These are phyloP conservation scores for Nibea coibor DNA, from an alignment of 2,113 vertebrate genomes.

Conservation along the genomic window DNA sequence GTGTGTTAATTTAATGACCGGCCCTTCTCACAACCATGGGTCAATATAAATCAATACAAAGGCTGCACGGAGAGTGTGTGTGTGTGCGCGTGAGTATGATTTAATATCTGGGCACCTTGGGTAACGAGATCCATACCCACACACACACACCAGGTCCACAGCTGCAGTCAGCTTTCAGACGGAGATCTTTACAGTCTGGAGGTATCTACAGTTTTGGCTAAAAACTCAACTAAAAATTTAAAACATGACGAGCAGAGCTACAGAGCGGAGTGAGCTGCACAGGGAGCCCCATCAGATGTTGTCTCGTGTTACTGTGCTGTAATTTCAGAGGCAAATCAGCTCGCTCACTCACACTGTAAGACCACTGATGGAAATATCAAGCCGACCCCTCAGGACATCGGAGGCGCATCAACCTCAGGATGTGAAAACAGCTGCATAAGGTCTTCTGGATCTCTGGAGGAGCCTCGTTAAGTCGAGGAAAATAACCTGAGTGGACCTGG, in stretches of 20 bases:
- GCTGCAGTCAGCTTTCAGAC: slow-evolving; percentile 12
- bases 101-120: slow-evolving; percentile 65
- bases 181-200: neutral
- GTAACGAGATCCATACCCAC: slow-evolving; percentile 52
- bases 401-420: neutral
- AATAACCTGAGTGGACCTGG: neutral
- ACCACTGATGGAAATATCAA: neutral
- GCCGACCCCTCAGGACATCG: neutral
- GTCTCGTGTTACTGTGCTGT: neutral
- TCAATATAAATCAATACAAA: slow-evolving; percentile 75
- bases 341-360: neutral
- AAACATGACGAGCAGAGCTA: neutral
- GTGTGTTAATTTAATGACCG: slow-evolving; percentile 72
- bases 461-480: neutral
- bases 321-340: neutral
- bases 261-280: neutral
- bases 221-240: neutral
- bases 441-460: neutral
- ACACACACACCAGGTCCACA: slow-evolving; percentile 23
- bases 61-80: neutral
- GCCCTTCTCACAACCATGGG: slow-evolving; percentile 51
- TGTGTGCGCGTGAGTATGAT: slow-evolving; percentile 35
- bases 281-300: neutral
- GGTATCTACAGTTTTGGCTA: neutral
- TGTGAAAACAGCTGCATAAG: neutral